These are phyloP conservation scores for Athalia rosae DNA, from an alignment of 2,888 invertebrate species.

Conservation along the genomic window DNA sequence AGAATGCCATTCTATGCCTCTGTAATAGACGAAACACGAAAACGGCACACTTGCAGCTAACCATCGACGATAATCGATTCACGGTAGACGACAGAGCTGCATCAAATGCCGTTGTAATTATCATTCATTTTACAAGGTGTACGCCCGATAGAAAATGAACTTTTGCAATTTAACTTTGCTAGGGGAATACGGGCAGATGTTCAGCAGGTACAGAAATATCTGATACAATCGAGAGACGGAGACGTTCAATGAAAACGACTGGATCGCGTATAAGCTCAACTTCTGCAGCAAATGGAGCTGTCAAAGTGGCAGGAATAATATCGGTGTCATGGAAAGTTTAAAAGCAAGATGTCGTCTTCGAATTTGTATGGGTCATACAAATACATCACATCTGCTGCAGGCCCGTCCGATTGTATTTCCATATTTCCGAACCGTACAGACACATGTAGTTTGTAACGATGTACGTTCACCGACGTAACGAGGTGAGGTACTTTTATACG, in stretches of 20 bases:
- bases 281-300: slow-evolving; percentile 13
- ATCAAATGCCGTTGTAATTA: too few species aligned
- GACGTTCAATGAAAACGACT: neutral
- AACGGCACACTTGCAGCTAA: neutral
- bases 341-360: neutral
- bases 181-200: neutral
- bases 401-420: neutral
- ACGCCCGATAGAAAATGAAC: too few species aligned
- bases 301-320: slow-evolving; percentile 43
- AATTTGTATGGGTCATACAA: too few species aligned
- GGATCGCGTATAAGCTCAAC: neutral
- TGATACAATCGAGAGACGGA: neutral
- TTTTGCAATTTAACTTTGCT: too few species aligned
- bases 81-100: neutral
- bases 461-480: too few species aligned
- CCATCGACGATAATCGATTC: neutral
- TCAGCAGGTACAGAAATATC: too few species aligned
- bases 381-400: too few species aligned
- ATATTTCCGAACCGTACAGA: neutral
- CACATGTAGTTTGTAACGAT: neutral
- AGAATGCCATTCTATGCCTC: neutral
- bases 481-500: too few species aligned
- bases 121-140: too few species aligned
- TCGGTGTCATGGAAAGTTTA: slow-evolving; percentile 46
- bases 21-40: neutral